Conservation (phyloP, 2,888 invertebrate species). For the Drepanosiphum platanoidis region DNA sequence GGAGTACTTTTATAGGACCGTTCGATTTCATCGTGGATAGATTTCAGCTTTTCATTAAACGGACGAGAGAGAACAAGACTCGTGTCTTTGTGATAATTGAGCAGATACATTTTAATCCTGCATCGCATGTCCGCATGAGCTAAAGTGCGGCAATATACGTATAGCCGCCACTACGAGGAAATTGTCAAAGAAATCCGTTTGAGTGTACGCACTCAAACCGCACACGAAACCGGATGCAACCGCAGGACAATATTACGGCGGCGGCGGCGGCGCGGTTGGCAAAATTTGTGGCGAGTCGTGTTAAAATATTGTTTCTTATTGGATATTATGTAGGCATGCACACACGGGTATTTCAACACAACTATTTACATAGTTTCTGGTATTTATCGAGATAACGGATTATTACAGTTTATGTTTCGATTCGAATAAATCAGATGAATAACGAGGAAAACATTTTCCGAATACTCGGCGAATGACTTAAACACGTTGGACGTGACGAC, state of each 20-base stretch:
- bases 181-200: not conserved
- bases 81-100: too few species aligned
- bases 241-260: not conserved
- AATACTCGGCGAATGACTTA: not conserved
- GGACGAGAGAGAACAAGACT: too few species aligned
- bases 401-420: not conserved
- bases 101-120: too few species aligned
- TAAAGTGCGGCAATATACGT: too few species aligned
- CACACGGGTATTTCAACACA: not conserved
- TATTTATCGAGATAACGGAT: conserved; percentile 15
- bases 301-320: not conserved
- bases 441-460: not conserved
- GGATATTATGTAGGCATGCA: not conserved
- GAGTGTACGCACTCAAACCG: not conserved
- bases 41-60: too few species aligned
- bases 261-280: not conserved
- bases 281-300: too few species aligned
- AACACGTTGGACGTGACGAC: not conserved
- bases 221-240: not conserved
- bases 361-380: not conserved
- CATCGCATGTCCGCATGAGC: too few species aligned
- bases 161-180: not conserved
- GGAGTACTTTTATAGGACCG: too few species aligned
- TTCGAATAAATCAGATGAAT: not conserved
- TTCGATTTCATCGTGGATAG: too few species aligned